phyloP scores from a whole-genome alignment of 37 sponge, comb jelly and placozoan genomes.

The Beroe ovata region DNA sequence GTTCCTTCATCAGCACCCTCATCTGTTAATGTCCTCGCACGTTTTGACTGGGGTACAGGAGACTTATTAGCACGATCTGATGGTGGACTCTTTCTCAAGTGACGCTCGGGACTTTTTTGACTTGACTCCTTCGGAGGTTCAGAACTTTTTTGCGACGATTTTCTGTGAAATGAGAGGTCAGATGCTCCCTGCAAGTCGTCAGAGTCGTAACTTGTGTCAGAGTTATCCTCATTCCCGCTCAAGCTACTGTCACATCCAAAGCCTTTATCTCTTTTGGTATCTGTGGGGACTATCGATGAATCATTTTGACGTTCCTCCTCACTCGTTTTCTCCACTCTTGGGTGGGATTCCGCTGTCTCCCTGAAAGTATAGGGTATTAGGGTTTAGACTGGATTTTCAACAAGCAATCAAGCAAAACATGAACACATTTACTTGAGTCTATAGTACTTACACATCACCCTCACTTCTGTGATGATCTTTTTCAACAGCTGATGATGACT shows the following conservation, averaged over 20 bases:
- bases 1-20: background rate
- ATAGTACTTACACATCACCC: no score
- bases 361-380: no score
- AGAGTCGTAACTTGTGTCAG: constrained; percentile 15
- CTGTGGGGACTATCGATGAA: no score
- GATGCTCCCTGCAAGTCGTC: background rate
- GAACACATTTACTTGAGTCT: no score
- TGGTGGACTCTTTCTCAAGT: background rate
- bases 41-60: background rate
- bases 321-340: no score
- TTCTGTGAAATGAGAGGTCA: background rate
- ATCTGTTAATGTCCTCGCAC: background rate
- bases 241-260: background rate
- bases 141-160: background rate
- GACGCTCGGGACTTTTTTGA: background rate
- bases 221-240: background rate
- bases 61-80: background rate
- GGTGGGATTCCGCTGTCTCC: no score
- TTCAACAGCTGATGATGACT: no score
- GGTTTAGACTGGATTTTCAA: no score
- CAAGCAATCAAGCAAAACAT: no score
- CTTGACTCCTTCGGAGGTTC: background rate
- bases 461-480: no score
- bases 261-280: background rate
- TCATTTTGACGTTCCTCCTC: no score